These are phyloP conservation scores for Pseudomyrmex concolor DNA, from an alignment of 1,140 invertebrate genomes.

Conservation along the genomic window DNA sequence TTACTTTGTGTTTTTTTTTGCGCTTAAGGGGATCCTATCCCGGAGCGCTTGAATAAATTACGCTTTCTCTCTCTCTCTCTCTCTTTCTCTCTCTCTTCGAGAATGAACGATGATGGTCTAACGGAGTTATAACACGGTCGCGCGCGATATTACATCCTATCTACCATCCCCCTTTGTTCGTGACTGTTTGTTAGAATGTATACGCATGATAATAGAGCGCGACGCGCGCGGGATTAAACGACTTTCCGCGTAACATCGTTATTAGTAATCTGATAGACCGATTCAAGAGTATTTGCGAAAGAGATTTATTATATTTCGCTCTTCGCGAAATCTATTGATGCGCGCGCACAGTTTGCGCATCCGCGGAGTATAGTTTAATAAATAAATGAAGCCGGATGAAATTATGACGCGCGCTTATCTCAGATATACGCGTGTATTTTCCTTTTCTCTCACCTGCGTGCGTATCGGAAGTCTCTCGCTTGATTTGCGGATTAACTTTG, in stretches of 20 bases:
- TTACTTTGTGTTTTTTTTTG: too few species aligned
- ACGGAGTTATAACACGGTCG: slow-evolving; percentile 37
- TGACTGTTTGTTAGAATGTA: slow-evolving; percentile 27
- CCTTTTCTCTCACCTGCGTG: too few species aligned
- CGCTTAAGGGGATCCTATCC: too few species aligned
- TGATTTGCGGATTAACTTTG: neutral
- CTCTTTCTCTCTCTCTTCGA: too few species aligned
- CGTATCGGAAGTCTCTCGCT: neutral
- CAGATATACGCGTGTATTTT: too few species aligned
- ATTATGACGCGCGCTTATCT: too few species aligned
- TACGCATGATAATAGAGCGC: neutral
- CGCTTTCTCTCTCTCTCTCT: too few species aligned
- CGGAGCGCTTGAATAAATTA: too few species aligned
- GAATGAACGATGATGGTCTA: slow-evolving; percentile 44
- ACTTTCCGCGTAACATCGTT: neutral
- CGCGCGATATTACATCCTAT: neutral
- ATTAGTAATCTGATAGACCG: too few species aligned
- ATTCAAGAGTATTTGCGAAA: neutral
- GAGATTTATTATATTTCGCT: neutral
- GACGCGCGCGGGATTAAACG: neutral
- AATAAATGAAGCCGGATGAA: neutral
- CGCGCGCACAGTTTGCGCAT: neutral
- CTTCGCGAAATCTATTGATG: neutral
- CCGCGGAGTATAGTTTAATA: neutral
- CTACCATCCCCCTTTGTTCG: neutral